Evolutionary conservation across 2,113 vertebrate species (phyloP).

Genomic region (Pimephales promelas): DNA sequence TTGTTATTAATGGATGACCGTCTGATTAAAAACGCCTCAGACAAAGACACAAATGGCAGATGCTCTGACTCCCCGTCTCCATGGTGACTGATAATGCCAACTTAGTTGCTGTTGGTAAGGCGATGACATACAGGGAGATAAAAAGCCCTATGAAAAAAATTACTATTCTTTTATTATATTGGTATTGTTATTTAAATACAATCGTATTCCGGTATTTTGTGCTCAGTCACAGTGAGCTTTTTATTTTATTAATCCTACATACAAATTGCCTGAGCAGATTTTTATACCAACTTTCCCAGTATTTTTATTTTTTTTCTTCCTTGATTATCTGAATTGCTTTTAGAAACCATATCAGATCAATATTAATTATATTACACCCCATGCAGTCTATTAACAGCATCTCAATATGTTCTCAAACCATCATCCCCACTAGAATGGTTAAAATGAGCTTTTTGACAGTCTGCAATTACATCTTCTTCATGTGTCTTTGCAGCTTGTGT

Average conservation of each 20-base stretch:
- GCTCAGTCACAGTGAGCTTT: neutral
- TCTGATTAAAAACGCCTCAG: slow-evolving; percentile 66
- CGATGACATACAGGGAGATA: too few species aligned
- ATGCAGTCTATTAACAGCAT: slow-evolving; percentile 9
- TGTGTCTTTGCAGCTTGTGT: slow-evolving; percentile 4
- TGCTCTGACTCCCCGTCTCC: slow-evolving; percentile 10
- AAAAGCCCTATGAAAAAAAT: neutral
- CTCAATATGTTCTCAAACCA: neutral
- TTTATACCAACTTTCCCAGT: neutral
- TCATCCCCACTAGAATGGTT: neutral
- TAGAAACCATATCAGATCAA: neutral
- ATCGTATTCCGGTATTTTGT: neutral
- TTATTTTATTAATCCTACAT: neutral
- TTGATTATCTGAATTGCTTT: neutral
- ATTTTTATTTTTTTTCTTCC: neutral
- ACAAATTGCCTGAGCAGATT: neutral
- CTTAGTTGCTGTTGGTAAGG: slow-evolving; percentile 7
- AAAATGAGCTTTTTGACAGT: neutral
- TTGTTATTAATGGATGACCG: slow-evolving; percentile 74
- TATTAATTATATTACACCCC: neutral
- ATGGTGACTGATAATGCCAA: slow-evolving; percentile 18
- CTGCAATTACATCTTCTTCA: neutral
- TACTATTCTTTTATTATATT: neutral
- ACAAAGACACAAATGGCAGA: slow-evolving; percentile 12
- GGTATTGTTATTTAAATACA: neutral